Base-by-base conservation (phyloP, 1,140 invertebrate genomes). In the Ylistrum balloti region DNA sequence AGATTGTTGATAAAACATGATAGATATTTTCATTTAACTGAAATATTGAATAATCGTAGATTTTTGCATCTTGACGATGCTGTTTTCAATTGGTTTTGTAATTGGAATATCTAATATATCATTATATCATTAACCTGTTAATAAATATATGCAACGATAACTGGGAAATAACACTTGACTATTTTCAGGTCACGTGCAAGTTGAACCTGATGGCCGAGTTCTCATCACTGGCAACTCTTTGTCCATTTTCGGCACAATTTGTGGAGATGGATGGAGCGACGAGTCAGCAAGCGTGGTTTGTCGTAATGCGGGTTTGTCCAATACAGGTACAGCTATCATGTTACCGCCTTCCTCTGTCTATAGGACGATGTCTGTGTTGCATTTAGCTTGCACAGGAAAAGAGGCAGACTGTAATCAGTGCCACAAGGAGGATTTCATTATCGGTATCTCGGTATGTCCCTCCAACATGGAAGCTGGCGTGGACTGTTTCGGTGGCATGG, bases 161-260 rank as follows among this genome's bases (percentile, higher is more conserved):
- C n/a, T n/a, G n/a, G 35, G 35, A 38, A 38, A 38, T 38, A 13
- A 38, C 13, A 38, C 35, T 5, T 28, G 5, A 74, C n/a, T 17
- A 28, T 28, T 74, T 74, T 74, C n/a, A 74, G 56, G 22, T 28
- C 56, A 9, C 28, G 0, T 74, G 0, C 9, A 9, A 5, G 56
- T 74, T n/a, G 56, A 74, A n/a, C 56, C 56, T n/a, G 56, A 74
- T 74, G 56, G 56, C 5, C 56, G 56, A n/a, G 56, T 74, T 74
- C 7, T 74, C 5, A 28, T 28, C 56, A n/a, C 28, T 5, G 13
- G 13, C 35, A 13, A 5, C 5, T 5, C 56, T 22, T 7, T n/a
- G 28, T 3, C 11, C 5, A 74, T 74, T 1, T 28, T 74, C 22
- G 56, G 56, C n/a, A 74, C 56, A 0, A 74, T 74, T 74, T 74